These are phyloP conservation scores for Grapholita molesta DNA, from an alignment of 1,140 invertebrate species.

Conservation along the genomic window DNA sequence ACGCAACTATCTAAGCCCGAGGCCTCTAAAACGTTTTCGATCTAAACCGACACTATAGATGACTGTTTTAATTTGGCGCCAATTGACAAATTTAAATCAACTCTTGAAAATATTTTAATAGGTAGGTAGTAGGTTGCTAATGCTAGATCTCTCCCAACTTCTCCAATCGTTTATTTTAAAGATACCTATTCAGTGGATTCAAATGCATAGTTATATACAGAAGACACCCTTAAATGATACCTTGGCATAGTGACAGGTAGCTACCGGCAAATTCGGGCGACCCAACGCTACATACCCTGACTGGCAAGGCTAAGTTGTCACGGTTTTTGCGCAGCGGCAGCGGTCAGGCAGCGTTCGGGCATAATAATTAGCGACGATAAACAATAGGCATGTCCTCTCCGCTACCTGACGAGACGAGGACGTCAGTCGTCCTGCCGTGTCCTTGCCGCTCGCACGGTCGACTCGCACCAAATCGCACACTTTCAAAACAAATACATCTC, in stretches of 20 bases:
- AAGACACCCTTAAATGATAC: too few species aligned
- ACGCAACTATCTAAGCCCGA: too few species aligned
- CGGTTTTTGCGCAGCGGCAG: slow-evolving; percentile 49
- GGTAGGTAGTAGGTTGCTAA: too few species aligned
- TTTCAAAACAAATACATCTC: slow-evolving; percentile 15
- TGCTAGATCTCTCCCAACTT: too few species aligned
- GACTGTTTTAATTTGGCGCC: neutral
- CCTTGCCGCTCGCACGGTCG: slow-evolving; percentile 49
- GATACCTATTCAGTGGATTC: too few species aligned
- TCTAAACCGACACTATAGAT: neutral
- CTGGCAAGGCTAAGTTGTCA: neutral
- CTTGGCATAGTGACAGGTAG: neutral
- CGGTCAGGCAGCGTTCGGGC: slow-evolving; percentile 53
- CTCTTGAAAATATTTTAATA: neutral
- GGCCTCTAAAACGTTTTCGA: too few species aligned
- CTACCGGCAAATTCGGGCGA: neutral
- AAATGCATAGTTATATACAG: neutral
- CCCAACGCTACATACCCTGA: neutral
- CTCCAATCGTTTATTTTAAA: too few species aligned
- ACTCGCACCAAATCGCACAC: slow-evolving; percentile 45
- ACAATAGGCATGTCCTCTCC: slow-evolving; percentile 72
- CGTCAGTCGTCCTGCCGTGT: slow-evolving; percentile 64
- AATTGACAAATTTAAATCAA: neutral
- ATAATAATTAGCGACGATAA: slow-evolving; percentile 75
- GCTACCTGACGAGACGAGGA: slow-evolving; percentile 73